A percentile compares a stretch with the other conserved stretches of the same genome.
Evolutionary conservation across 2,797 vertebrate genomes (phyloP).

Genomic region (Dryobates pubescens): DNA sequence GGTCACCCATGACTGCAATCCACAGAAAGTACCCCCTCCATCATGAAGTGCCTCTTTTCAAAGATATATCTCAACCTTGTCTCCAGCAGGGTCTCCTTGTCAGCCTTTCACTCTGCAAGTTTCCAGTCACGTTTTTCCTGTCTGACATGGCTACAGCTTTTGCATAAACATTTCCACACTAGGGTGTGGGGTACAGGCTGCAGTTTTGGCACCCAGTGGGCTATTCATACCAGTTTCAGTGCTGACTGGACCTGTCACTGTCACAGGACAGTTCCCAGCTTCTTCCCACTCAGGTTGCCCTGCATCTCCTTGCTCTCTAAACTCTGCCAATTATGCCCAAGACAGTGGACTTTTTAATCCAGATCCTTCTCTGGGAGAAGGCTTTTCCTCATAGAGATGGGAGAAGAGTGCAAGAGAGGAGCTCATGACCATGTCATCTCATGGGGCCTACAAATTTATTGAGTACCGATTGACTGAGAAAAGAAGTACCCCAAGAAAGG

Average conservation of each 20-base stretch:
- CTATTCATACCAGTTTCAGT: not conserved
- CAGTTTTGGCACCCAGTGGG: not conserved
- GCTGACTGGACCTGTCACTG: not conserved
- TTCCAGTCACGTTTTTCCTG: not conserved
- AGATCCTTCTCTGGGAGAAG: not conserved
- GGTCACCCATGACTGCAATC: rapidly evolving
- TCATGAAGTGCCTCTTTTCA: not conserved
- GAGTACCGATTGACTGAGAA: not conserved
- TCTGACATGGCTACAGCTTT: not conserved
- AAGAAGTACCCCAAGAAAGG: not conserved
- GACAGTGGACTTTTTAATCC: not conserved
- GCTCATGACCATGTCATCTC: not conserved
- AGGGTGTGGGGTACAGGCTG: not conserved
- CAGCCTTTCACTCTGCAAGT: not conserved
- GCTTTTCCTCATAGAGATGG: not conserved
- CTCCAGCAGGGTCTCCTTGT: not conserved
- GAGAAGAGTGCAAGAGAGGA: not conserved
- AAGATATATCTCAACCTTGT: not conserved
- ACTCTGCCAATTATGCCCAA: not conserved
- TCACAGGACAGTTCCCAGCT: not conserved
- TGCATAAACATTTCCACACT: not conserved
- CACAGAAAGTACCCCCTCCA: not conserved
- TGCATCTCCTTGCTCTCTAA: not conserved
- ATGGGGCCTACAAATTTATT: not conserved
- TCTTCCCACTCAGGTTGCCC: not conserved